phyloP scores from a whole-genome alignment of 2,888 invertebrate genomes.

The Bugula neritina region DNA sequence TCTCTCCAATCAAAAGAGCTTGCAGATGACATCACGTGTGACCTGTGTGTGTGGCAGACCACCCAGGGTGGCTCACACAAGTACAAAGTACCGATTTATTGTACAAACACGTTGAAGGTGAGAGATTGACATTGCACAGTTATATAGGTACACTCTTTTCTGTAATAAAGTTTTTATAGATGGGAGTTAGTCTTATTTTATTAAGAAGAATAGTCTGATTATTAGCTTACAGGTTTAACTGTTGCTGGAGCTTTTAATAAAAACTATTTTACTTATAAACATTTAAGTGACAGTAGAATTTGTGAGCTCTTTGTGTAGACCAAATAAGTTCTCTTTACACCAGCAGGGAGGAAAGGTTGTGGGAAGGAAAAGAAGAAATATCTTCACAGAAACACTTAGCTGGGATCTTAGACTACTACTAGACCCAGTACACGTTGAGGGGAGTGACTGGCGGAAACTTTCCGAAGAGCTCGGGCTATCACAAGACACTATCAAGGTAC shows the following conservation, averaged over 20 bases:
- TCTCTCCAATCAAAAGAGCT: background rate
- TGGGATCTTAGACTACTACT: conserved; percentile 7
- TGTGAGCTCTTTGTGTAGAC: too few relatives aligned
- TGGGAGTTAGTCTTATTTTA: too few relatives aligned
- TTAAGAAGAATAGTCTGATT: too few relatives aligned
- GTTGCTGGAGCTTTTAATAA: too few relatives aligned
- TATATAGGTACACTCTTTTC: too few relatives aligned
- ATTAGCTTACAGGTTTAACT: too few relatives aligned
- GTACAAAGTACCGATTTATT: background rate
- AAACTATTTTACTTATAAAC: too few relatives aligned
- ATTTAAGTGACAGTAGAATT: too few relatives aligned
- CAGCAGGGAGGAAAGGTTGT: background rate
- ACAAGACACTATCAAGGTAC: conserved; percentile 6
- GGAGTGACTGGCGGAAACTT: conserved; percentile 10
- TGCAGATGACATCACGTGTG: background rate
- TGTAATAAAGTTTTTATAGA: too few relatives aligned
- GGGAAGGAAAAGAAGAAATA: background rate
- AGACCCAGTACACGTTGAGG: background rate
- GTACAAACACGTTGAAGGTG: background rate
- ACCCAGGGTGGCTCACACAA: background rate
- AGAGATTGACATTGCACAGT: too few relatives aligned
- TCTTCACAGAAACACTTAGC: conserved; percentile 6
- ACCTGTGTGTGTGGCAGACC: conserved; percentile 11
- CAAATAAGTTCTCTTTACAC: too few relatives aligned
- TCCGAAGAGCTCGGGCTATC: background rate